phyloP scores from a whole-genome alignment of 2,888 invertebrate species.

The Diplazon laetatorius region DNA sequence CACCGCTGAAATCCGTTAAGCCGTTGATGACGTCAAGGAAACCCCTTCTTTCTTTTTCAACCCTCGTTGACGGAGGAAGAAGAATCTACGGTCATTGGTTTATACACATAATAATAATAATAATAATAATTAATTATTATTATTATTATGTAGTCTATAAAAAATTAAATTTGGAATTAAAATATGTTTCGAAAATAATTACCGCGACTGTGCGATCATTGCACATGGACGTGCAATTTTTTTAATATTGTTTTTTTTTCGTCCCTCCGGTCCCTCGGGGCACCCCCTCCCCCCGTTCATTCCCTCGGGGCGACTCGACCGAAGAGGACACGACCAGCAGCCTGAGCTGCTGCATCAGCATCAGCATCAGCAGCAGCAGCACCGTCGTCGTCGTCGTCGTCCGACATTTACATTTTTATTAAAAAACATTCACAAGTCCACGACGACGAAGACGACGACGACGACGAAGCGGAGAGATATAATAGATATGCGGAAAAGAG shows the following conservation, averaged over 20 bases:
- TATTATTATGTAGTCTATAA: not conserved
- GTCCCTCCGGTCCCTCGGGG: not conserved
- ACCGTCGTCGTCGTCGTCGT: not conserved
- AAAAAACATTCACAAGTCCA: slow-evolving; percentile 71
- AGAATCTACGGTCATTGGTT: too few relatives aligned
- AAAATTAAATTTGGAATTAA: not conserved
- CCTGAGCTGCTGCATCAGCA: slow-evolving; percentile 20
- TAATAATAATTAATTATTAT: too few relatives aligned
- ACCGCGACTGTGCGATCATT: too few relatives aligned
- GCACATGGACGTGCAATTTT: too few relatives aligned
- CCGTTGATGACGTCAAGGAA: not conserved
- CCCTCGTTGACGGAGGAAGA: not conserved
- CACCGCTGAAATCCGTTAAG: not conserved
- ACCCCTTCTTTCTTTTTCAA: too few relatives aligned
- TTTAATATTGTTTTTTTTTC: too few relatives aligned
- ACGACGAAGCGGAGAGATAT: slow-evolving; percentile 62
- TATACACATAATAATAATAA: too few relatives aligned
- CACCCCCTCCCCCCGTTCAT: not conserved
- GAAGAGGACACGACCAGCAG: not conserved
- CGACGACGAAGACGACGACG: too few relatives aligned
- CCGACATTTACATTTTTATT: slow-evolving; percentile 73
- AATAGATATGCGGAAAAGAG: slow-evolving; percentile 66
- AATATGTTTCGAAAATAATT: too few relatives aligned
- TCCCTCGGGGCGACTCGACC: not conserved
- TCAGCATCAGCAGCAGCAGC: slow-evolving; percentile 2